A percentile compares a stretch with the other conserved stretches of the same genome.
These are phyloP conservation scores for Platorchestia sp. DNA, from an alignment of 1,140 invertebrate genomes.

Conservation along the genomic window DNA sequence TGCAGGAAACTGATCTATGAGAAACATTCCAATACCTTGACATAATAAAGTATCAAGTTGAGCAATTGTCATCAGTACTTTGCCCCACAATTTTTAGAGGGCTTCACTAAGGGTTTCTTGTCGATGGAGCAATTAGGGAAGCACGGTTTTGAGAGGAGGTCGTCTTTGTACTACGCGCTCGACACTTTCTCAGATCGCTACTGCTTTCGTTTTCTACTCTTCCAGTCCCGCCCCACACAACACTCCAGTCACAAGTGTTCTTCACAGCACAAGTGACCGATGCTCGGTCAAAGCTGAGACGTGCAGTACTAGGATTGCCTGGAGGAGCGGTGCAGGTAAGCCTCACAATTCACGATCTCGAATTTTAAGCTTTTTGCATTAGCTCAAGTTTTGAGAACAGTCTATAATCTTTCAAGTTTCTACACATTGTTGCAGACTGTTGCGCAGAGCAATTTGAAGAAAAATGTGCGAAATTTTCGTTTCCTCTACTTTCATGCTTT, in stretches of 20 bases:
- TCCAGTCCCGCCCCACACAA: background rate
- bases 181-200: background rate
- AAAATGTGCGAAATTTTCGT: background rate
- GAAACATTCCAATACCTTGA: background rate
- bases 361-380: background rate
- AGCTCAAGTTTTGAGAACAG: background rate
- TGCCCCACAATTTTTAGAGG: background rate
- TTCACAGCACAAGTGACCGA: background rate
- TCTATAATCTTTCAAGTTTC: background rate
- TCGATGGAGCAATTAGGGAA: background rate
- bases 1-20: background rate
- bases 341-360: background rate
- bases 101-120: background rate
- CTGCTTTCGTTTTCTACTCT: background rate
- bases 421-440: background rate
- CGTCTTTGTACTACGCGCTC: background rate
- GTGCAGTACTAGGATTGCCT: background rate
- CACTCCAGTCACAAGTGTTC: background rate
- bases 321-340: background rate
- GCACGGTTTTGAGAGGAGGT: background rate
- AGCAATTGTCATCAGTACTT: background rate
- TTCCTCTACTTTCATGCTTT: background rate
- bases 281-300: background rate
- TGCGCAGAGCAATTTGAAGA: background rate
- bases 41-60: background rate